Evolutionary conservation across 2,797 vertebrate species (phyloP).

Genomic region (Enteromius thamalakanensis): DNA sequence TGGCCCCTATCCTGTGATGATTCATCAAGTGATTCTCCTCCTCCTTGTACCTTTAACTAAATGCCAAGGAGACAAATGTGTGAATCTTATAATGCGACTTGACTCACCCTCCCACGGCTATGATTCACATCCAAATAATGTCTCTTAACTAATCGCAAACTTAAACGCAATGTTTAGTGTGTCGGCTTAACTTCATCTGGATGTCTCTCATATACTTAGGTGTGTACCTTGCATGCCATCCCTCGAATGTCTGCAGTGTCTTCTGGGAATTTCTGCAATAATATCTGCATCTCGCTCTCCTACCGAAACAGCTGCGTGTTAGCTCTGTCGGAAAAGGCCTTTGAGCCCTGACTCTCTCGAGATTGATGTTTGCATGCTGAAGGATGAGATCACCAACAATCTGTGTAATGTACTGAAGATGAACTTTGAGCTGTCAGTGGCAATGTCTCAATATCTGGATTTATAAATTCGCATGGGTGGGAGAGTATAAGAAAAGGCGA

Average conservation of each 20-base stretch:
- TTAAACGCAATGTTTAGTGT: slow-evolving; percentile 32
- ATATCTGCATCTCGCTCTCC: slow-evolving; percentile 5
- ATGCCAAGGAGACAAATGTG: slow-evolving; percentile 41
- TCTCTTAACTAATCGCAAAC: slow-evolving; percentile 39
- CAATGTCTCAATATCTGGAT: slow-evolving; percentile 18
- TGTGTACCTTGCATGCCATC: slow-evolving; percentile 11
- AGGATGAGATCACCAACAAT: slow-evolving; percentile 27
- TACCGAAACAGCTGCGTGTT: background rate
- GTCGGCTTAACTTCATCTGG: slow-evolving; percentile 34
- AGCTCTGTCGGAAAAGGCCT: slow-evolving; percentile 29
- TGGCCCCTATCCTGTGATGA: slow-evolving; percentile 36
- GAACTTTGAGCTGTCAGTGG: slow-evolving; percentile 25
- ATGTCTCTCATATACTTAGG: slow-evolving; percentile 19
- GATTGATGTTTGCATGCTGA: slow-evolving; percentile 35
- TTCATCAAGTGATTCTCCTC: slow-evolving; percentile 49
- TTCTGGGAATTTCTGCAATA: slow-evolving; percentile 23
- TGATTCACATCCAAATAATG: slow-evolving; percentile 52
- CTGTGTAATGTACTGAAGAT: slow-evolving; percentile 16
- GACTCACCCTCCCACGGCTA: slow-evolving; percentile 53
- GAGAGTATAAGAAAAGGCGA: background rate
- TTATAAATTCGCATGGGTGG: slow-evolving; percentile 11
- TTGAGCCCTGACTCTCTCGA: slow-evolving; percentile 16
- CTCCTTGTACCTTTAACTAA: slow-evolving; percentile 47
- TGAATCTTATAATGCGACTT: slow-evolving; percentile 49
- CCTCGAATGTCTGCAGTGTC: slow-evolving; percentile 13